phyloP scores from a whole-genome alignment of 2,113 vertebrate genomes.

The Panurus biarmicus region DNA sequence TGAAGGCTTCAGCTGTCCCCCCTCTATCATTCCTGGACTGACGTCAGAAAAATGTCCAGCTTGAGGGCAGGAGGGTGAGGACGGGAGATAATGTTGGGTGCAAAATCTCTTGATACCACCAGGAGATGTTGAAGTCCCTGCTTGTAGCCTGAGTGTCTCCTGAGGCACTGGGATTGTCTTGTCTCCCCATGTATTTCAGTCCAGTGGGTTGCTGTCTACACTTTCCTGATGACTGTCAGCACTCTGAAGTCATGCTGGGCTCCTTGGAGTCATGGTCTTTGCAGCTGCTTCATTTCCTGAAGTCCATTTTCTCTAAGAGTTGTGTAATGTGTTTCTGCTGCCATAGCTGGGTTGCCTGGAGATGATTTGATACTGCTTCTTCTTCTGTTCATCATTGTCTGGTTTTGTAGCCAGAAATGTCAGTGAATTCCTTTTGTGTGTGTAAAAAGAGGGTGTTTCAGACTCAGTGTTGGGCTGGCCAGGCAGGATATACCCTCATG shows the following conservation, averaged over 20 bases:
- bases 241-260: background rate
- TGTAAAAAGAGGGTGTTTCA: background rate
- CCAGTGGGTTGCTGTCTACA: background rate
- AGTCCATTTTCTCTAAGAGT: background rate
- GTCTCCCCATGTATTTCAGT: background rate
- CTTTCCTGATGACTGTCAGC: background rate
- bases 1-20: background rate
- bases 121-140: background rate
- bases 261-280: background rate
- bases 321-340: background rate
- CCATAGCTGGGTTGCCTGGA: background rate
- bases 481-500: background rate
- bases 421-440: background rate
- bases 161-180: fast-evolving
- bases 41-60: background rate
- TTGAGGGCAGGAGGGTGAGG: background rate
- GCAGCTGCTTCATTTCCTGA: background rate
- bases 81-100: background rate
- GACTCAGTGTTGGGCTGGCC: fast-evolving
- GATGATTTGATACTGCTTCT: background rate
- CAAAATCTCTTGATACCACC: background rate
- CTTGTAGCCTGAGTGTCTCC: background rate
- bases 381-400: background rate
- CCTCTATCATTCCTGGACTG: background rate
- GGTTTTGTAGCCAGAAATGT: background rate